phyloP scores from a whole-genome alignment of 1,140 invertebrate genomes.

The Adoxophyes honmai region DNA sequence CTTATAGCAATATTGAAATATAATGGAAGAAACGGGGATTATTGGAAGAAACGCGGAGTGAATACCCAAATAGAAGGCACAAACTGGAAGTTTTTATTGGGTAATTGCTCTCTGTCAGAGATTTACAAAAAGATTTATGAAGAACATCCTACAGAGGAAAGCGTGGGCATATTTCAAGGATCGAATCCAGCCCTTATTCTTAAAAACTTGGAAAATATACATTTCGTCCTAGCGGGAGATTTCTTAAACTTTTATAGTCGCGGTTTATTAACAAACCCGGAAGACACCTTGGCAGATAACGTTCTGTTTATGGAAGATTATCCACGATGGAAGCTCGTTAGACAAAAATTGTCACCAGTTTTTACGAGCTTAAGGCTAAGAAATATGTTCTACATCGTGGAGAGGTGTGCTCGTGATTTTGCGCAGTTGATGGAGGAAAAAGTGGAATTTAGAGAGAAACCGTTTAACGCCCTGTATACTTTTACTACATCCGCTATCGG shows the following conservation, averaged over 20 bases:
- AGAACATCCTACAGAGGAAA: not conserved
- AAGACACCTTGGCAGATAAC: conserved; percentile 34
- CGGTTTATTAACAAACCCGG: conserved; percentile 26
- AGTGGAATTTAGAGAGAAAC: conserved; percentile 18
- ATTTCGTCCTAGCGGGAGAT: conserved; percentile 60
- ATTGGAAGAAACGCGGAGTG: conserved; percentile 14
- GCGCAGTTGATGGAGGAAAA: conserved; percentile 1
- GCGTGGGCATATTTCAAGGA: conserved; percentile 11
- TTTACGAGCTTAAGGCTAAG: conserved; percentile 41
- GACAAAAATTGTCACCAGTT: conserved; percentile 22
- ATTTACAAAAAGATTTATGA: conserved; percentile 17
- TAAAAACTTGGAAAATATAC: conserved; percentile 64
- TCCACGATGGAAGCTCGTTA: conserved; percentile 38
- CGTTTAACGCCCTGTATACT: conserved; percentile 31
- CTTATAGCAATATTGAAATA: not conserved
- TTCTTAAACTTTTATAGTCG: conserved; percentile 45
- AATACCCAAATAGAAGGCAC: not conserved
- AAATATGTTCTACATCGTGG: conserved; percentile 48
- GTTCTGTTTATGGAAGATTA: conserved; percentile 33
- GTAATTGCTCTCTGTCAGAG: conserved; percentile 8
- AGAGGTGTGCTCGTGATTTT: conserved; percentile 4
- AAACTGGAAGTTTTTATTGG: conserved; percentile 1
- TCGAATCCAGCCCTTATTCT: conserved; percentile 57
- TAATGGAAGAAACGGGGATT: not conserved
- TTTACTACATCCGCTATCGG: conserved; percentile 35